These are phyloP conservation scores for Callocephalon fimbriatum DNA, from an alignment of 2,113 vertebrate species.

Conservation along the genomic window DNA sequence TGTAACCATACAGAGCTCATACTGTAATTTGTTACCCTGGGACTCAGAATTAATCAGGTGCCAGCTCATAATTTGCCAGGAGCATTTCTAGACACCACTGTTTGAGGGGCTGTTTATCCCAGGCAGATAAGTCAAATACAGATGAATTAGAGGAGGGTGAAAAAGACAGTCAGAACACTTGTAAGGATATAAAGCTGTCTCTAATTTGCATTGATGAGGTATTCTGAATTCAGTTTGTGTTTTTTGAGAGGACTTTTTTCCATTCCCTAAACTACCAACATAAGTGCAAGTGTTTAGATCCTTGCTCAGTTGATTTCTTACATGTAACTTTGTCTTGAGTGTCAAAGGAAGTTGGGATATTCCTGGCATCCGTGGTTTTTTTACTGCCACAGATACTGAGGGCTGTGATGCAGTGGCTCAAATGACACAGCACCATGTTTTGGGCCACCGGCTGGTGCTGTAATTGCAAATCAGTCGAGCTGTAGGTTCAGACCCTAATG, in stretches of 20 bases:
- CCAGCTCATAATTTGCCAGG: background rate
- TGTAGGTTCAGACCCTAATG: background rate
- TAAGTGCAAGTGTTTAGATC: background rate
- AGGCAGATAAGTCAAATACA: background rate
- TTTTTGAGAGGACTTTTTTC: background rate
- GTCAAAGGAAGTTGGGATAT: background rate
- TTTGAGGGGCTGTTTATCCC: constrained; percentile 6
- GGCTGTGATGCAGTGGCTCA: background rate
- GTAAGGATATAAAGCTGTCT: background rate
- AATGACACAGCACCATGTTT: background rate
- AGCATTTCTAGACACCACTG: background rate
- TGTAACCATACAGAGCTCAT: background rate
- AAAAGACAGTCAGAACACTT: background rate
- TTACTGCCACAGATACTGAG: background rate
- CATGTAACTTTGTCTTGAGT: fast-evolving
- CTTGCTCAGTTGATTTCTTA: background rate
- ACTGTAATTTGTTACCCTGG: background rate
- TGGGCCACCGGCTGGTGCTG: background rate
- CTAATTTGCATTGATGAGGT: background rate
- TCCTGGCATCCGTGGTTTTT: background rate
- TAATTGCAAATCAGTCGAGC: constrained; percentile 34
- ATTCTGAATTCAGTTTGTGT: background rate
- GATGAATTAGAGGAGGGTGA: background rate
- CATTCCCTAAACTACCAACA: background rate
- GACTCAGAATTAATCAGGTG: background rate